These are phyloP conservation scores for Chymomyza procnemis DNA, from an alignment of 2,888 invertebrate genomes.

Conservation along the genomic window DNA sequence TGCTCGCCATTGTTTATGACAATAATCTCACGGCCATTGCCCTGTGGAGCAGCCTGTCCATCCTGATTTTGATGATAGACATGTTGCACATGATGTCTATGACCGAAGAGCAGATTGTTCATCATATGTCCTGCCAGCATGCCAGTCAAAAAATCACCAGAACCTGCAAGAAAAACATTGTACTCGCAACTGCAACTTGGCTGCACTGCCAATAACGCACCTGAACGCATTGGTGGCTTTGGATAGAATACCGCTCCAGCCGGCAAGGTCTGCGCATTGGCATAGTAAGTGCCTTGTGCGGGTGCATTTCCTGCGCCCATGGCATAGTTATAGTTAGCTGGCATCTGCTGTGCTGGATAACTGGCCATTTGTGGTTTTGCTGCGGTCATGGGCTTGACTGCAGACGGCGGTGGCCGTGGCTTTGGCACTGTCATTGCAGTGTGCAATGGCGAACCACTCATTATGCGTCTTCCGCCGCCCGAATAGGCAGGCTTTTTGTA, in stretches of 20 bases:
- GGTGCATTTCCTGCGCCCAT: constrained; percentile 19
- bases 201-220: constrained; percentile 48
- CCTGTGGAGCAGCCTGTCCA: constrained; percentile 14
- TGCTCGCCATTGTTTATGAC: constrained; percentile 53
- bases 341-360: constrained; percentile 62
- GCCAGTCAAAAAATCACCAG: constrained; percentile 58
- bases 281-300: constrained; percentile 57
- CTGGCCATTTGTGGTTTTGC: constrained; percentile 37
- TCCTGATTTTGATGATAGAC: constrained; percentile 43
- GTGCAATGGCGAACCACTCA: constrained; percentile 65
- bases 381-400: constrained; percentile 32
- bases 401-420: constrained; percentile 48
- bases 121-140: constrained; percentile 61
- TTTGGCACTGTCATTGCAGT: constrained; percentile 59
- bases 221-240: constrained; percentile 59
- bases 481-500: constrained; percentile 70
- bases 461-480: constrained; percentile 56
- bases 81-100: constrained; percentile 49
- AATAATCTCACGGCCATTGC: constrained; percentile 48
- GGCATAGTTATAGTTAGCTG: constrained; percentile 43
- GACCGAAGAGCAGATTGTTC: constrained; percentile 47
- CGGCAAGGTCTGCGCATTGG: constrained; percentile 65
- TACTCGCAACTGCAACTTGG: not conserved
- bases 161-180: constrained; percentile 16
- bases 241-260: constrained; percentile 70